Conservation (phyloP, 2,888 invertebrate genomes). For the Dynastes tityus region DNA sequence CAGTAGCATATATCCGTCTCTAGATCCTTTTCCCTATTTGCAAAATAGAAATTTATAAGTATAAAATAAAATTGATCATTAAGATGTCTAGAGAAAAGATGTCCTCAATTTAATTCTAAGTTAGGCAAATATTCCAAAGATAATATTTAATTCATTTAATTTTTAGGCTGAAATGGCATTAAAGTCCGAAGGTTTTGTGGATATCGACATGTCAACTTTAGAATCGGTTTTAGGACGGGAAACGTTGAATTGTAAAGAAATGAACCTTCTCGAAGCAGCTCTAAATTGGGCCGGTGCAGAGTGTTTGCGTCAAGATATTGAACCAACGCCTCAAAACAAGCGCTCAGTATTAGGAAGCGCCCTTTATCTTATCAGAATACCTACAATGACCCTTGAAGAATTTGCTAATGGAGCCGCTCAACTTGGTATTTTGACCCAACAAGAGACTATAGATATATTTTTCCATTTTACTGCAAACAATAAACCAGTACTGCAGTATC, state of each 20-base stretch:
- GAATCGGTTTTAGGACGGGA: constrained; percentile 93
- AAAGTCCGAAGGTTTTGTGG: constrained; percentile 95
- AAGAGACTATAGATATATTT: constrained; percentile 96
- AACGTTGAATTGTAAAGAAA: constrained; percentile 95
- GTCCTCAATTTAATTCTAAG: background rate
- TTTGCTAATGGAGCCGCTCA: constrained; percentile 97
- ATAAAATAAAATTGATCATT: background rate
- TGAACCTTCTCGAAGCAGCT: constrained; percentile 91
- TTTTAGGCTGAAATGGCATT: constrained; percentile 94
- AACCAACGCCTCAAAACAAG: constrained; percentile 86
- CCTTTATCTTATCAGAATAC: constrained; percentile 91
- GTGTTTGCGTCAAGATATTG: constrained; percentile 87
- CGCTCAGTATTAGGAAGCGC: constrained; percentile 83
- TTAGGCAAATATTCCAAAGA: background rate
- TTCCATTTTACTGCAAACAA: constrained; percentile 93
- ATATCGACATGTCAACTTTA: constrained; percentile 94
- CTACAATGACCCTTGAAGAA: constrained; percentile 94
- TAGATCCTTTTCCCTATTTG: constrained; percentile 15
- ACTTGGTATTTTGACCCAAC: constrained; percentile 90
- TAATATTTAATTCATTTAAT: background rate
- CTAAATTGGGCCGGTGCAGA: constrained; percentile 95
- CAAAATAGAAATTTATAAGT: too few species aligned
- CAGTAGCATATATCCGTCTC: constrained; percentile 27
- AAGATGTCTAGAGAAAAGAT: background rate
- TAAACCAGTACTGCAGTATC: constrained; percentile 89